phyloP scores from a whole-genome alignment of 2,113 vertebrate species.

The Chitala chitala region DNA sequence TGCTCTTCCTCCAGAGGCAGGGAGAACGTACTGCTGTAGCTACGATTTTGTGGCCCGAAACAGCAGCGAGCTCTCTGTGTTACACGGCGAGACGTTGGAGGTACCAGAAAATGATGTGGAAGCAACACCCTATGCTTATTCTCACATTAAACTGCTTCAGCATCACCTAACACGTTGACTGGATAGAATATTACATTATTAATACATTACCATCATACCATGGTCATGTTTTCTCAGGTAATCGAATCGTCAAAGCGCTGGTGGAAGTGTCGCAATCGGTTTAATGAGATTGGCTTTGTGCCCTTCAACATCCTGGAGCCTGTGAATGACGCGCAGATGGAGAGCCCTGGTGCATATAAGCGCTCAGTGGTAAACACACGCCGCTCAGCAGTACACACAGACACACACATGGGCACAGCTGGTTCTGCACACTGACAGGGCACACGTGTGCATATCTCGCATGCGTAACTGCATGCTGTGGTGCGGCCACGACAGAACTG shows the following conservation, averaged over 20 bases:
- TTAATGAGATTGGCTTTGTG: slow-evolving; percentile 66
- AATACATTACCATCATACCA: too few relatives aligned
- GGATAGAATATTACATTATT: too few relatives aligned
- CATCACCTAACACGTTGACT: too few relatives aligned
- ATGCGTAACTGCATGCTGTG: too few relatives aligned
- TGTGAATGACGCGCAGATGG: slow-evolving; percentile 35
- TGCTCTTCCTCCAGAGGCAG: slow-evolving; percentile 25
- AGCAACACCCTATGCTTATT: too few relatives aligned
- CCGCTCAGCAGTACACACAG: not conserved
- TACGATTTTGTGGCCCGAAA: slow-evolving; percentile 85
- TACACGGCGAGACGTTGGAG: slow-evolving; percentile 71
- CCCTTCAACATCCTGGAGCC: slow-evolving; percentile 75
- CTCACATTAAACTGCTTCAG: too few relatives aligned
- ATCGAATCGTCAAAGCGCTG: slow-evolving; percentile 72
- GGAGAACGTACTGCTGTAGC: slow-evolving; percentile 63
- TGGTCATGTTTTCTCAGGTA: slow-evolving; percentile 49
- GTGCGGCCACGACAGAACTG: too few relatives aligned
- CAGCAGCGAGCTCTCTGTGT: slow-evolving; percentile 76
- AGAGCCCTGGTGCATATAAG: slow-evolving; percentile 39
- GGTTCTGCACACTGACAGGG: not conserved
- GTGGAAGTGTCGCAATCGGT: slow-evolving; percentile 74
- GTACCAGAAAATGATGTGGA: too few relatives aligned
- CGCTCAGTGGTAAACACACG: slow-evolving; percentile 42
- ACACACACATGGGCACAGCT: too few relatives aligned
- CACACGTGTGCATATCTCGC: not conserved